These are phyloP conservation scores for Carettochelys insculpta DNA, from an alignment of 2,113 vertebrate genomes.

Conservation along the genomic window DNA sequence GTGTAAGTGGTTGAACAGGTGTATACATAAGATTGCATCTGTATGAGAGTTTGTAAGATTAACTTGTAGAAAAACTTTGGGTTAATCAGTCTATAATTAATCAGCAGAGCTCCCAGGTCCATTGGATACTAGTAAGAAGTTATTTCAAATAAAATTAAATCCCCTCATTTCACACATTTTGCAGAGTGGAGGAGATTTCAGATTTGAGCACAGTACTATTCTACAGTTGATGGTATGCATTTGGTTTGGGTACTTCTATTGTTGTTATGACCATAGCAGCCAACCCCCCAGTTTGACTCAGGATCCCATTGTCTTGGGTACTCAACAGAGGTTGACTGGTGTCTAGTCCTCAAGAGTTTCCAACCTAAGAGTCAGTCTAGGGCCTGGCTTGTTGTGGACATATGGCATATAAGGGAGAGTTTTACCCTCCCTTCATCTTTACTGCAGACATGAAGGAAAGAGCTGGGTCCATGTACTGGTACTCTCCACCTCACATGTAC, in stretches of 20 bases:
- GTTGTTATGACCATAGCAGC: not conserved
- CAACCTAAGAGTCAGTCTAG: fast-evolving
- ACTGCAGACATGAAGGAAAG: not conserved
- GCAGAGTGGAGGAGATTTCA: not conserved
- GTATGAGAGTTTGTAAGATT: constrained; percentile 49
- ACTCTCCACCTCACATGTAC: not conserved
- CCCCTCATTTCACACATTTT: not conserved
- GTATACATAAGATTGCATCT: not conserved
- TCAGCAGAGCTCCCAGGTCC: constrained; percentile 22
- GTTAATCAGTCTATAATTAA: constrained; percentile 60
- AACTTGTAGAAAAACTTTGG: constrained; percentile 43
- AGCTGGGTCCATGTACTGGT: not conserved
- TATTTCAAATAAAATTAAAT: not conserved
- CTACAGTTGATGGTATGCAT: not conserved
- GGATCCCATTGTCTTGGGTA: not conserved
- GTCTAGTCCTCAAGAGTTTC: fast-evolving
- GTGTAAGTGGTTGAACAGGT: not conserved
- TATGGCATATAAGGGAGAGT: not conserved
- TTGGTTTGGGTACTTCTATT: fast-evolving
- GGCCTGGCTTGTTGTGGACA: not conserved
- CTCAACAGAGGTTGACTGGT: not conserved
- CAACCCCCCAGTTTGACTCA: not conserved
- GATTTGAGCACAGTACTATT: not conserved
- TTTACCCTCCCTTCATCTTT: not conserved
- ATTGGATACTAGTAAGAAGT: constrained; percentile 17